phyloP scores from a whole-genome alignment of 1,140 invertebrate species.

The Centruroides sculpturatus region DNA sequence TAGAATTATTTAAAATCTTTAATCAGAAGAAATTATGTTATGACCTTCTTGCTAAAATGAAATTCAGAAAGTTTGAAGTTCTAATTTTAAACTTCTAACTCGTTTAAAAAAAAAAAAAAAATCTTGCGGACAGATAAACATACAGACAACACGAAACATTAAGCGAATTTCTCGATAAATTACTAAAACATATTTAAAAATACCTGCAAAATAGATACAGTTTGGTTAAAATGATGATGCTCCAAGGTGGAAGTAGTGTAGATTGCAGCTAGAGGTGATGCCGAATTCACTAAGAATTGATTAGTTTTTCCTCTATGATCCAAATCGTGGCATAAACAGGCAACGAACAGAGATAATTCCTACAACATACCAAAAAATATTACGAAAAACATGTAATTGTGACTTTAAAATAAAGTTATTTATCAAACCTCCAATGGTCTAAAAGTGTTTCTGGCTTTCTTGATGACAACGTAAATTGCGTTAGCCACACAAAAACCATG shows the following conservation, averaged over 20 bases:
- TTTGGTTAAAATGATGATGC: conserved; percentile 77
- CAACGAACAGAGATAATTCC: conserved; percentile 58
- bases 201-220: conserved; percentile 63
- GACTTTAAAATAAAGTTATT: neutral
- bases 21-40: too few relatives aligned
- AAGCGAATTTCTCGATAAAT: too few relatives aligned
- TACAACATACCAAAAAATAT: conserved; percentile 25
- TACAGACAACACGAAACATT: too few relatives aligned
- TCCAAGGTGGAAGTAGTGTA: conserved; percentile 72
- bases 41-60: conserved; percentile 47
- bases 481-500: conserved; percentile 75
- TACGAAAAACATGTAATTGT: neutral
- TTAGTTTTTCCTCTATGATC: conserved; percentile 74
- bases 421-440: conserved; percentile 38
- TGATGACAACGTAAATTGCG: conserved; percentile 61
- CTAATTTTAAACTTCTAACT: too few relatives aligned
- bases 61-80: too few relatives aligned
- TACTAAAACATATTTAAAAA: too few relatives aligned
- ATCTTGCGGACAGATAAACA: too few relatives aligned
- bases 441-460: conserved; percentile 40
- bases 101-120: too few relatives aligned
- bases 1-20: too few relatives aligned
- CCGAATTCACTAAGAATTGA: conserved; percentile 66
- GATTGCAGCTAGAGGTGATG: conserved; percentile 59
- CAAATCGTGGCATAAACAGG: conserved; percentile 65